Percentiles rank a stretch among this genome's conserved stretches.
These are phyloP conservation scores for Microcebus jonahi DNA, from an alignment of 2,113 vertebrate genomes.

Conservation along the genomic window DNA sequence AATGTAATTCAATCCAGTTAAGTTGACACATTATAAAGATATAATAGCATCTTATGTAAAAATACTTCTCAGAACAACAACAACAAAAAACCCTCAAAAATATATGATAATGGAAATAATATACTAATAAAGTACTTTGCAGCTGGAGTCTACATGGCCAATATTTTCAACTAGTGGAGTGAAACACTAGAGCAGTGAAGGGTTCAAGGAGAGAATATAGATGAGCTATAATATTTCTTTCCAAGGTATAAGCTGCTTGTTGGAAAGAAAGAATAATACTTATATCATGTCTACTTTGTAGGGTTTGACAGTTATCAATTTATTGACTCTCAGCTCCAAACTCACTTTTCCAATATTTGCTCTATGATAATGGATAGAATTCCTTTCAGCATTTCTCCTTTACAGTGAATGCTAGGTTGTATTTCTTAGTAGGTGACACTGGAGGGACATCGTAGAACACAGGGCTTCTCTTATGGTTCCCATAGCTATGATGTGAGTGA, in stretches of 20 bases:
- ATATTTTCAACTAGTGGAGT: background rate
- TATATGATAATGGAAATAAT: background rate
- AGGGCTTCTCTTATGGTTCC: background rate
- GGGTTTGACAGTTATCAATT: background rate
- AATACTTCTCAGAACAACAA: background rate
- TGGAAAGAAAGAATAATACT: background rate
- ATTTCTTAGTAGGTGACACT: background rate
- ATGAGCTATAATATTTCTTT: background rate
- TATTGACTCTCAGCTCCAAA: background rate
- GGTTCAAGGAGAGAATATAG: too few species aligned
- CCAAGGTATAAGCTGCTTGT: background rate
- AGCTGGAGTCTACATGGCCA: background rate
- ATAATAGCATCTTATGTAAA: background rate
- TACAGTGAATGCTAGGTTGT: background rate
- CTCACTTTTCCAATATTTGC: background rate
- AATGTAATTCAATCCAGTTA: background rate
- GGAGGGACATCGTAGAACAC: background rate
- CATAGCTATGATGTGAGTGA: too few species aligned
- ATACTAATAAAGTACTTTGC: too few species aligned
- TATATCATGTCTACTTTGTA: background rate
- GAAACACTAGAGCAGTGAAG: background rate
- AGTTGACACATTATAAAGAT: background rate
- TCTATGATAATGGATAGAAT: too few species aligned
- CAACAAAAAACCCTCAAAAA: background rate
- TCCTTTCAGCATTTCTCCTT: background rate